Conservation (phyloP, 2,113 vertebrate species). For the Chlamydotis undulata region DNA sequence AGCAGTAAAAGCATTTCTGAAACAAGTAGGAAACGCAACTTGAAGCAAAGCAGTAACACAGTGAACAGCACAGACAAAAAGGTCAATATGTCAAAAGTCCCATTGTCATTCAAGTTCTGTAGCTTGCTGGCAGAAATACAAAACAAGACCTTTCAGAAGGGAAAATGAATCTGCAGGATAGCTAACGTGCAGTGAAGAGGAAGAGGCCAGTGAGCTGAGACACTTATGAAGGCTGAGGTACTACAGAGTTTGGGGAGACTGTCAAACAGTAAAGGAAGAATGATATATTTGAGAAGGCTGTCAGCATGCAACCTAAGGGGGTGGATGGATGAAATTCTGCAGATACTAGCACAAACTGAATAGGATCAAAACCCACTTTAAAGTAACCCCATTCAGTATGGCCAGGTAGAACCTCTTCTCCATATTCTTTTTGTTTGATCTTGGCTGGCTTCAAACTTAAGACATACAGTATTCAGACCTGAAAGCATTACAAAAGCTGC, state of each 20-base stretch:
- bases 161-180: not conserved
- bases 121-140: not conserved
- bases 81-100: slow-evolving; percentile 4
- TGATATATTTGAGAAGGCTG: not conserved
- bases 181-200: not conserved
- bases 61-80: not conserved
- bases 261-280: not conserved
- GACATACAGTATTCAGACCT: not conserved
- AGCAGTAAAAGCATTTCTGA: not conserved
- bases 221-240: not conserved
- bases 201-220: not conserved
- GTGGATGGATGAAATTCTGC: not conserved
- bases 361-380: not conserved
- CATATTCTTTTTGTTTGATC: not conserved
- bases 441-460: not conserved
- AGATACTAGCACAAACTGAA: not conserved
- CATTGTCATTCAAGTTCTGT: not conserved
- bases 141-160: not conserved
- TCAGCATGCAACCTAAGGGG: not conserved
- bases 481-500: not conserved
- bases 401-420: not conserved
- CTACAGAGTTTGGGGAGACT: not conserved
- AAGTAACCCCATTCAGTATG: not conserved
- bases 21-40: not conserved
- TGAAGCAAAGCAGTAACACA: not conserved